Percentiles rank a stretch among this genome's conserved stretches.
Conservation (phyloP, 2,797 vertebrate species). For the Poliocrania exsul region DNA sequence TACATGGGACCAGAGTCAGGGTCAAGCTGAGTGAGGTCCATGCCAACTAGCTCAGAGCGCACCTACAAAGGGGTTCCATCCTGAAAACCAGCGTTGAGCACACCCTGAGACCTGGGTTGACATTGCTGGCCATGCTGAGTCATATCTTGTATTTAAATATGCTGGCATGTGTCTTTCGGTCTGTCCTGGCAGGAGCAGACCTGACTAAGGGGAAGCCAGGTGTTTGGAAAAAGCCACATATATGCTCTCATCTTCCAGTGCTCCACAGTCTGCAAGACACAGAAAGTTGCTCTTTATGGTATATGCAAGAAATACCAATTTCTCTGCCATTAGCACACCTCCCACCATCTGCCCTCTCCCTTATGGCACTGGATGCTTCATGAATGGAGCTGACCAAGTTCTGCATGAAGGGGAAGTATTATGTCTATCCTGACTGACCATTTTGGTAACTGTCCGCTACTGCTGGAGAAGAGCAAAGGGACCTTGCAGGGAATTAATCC, state of each 20-base stretch:
- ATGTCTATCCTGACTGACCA: accelerated
- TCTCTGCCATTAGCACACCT: background rate
- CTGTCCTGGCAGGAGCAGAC: background rate
- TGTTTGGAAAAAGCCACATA: background rate
- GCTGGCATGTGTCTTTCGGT: accelerated
- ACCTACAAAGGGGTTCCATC: background rate
- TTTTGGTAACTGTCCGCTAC: background rate
- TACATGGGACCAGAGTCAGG: accelerated
- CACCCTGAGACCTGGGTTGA: background rate
- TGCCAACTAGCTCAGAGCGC: background rate
- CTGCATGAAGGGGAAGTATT: accelerated
- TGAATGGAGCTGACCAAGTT: background rate
- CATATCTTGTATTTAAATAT: accelerated
- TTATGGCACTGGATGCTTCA: background rate
- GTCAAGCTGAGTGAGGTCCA: background rate
- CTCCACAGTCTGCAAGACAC: accelerated
- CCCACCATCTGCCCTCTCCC: background rate
- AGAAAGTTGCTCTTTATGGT: background rate
- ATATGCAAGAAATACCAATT: background rate
- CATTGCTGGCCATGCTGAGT: background rate
- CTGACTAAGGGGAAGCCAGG: background rate
- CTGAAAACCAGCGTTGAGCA: accelerated
- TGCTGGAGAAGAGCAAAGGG: background rate
- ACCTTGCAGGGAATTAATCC: background rate
- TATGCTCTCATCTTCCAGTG: background rate